Evolutionary conservation across 2,888 invertebrate species (phyloP), one percentile per base, ranked within the genome.

Genomic region (Drosophila paracracens): DNA sequence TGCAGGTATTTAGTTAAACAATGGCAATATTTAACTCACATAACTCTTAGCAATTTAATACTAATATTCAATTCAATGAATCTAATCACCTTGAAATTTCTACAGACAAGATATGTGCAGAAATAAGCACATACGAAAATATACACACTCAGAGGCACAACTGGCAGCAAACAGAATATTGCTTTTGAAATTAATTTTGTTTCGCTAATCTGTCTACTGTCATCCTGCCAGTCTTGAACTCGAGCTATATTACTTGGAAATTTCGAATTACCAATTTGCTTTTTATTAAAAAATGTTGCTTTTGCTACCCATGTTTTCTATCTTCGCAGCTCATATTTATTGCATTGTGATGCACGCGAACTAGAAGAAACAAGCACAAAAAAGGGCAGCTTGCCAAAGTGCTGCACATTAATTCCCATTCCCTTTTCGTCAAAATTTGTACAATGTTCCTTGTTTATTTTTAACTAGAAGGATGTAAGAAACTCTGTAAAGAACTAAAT

Each of bases 131-230:
- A 38, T 33, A 52, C 27, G 1, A 36, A 36, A 43, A 61, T 18
- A 40, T 10, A 43, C 40, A 58, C 38, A 25, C 43, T 29, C 16
- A 48, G 36, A 48, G 40, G 7, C 27, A 46, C 10, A 67, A 40
- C 74, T 58, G 33, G 13, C 16, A 46, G 10, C 48, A 51, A 63
- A 62, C 38, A 64, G 64, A 61, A 62, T 65, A 66, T 66, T 71
- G 62, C 65, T 74, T 66, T 64, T 66, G 59, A 81, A 88, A 81
- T 83, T 78, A 72, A 87, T 88, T 82, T 75, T 53, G 57, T 36
- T 64, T 58, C 36, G 64, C 77, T 77, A 75, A 82, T 88, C 82
- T 82, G 81, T 78, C 48, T 72, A 53, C 77, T 65, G 54, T 72
- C 67, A 10, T 35, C 56, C 64, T 51, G 56, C 16, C 43, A 48